These are phyloP conservation scores for Drosophila diplacantha DNA, from an alignment of 2,888 invertebrate species.

Conservation along the genomic window DNA sequence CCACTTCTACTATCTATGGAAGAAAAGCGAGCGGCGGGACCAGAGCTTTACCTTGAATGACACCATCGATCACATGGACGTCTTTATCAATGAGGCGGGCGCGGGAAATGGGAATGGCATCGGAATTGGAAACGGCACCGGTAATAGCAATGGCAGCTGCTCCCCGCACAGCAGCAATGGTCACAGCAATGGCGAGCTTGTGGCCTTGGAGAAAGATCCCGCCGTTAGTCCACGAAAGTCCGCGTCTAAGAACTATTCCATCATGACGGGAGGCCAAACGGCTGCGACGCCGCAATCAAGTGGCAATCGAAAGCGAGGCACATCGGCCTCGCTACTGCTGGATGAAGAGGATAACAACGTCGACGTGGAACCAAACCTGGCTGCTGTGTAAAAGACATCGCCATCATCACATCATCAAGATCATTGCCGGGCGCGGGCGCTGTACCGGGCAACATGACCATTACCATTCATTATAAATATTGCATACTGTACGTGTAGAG, in stretches of 20 bases:
- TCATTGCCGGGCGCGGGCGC: constrained; percentile 50
- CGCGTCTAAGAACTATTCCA: constrained; percentile 67
- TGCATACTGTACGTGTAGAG: constrained; percentile 28
- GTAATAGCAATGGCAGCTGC: constrained; percentile 41
- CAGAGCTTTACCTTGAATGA: constrained; percentile 74
- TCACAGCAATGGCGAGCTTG: constrained; percentile 37
- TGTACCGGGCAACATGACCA: constrained; percentile 28
- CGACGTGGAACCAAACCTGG: constrained; percentile 26
- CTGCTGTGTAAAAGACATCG: constrained; percentile 27
- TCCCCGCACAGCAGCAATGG: constrained; percentile 45
- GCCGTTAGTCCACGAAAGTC: constrained; percentile 32
- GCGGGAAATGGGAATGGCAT: constrained; percentile 43
- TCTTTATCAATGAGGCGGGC: constrained; percentile 72
- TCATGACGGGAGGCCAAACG: constrained; percentile 62
- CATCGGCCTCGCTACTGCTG: constrained; percentile 28
- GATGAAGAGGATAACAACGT: constrained; percentile 43
- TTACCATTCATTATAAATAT: constrained; percentile 35
- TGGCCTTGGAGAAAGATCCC: constrained; percentile 43
- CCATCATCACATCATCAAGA: constrained; percentile 4
- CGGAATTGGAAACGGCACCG: constrained; percentile 43
- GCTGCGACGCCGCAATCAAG: constrained; percentile 4
- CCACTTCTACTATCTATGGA: constrained; percentile 98
- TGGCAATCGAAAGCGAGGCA: constrained; percentile 42
- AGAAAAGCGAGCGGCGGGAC: constrained; percentile 98
- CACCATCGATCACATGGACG: constrained; percentile 76